A percentile compares a stretch with the other conserved stretches of the same genome.
phyloP scores from a whole-genome alignment of 2,113 vertebrate species.

The Galemys pyrenaicus region DNA sequence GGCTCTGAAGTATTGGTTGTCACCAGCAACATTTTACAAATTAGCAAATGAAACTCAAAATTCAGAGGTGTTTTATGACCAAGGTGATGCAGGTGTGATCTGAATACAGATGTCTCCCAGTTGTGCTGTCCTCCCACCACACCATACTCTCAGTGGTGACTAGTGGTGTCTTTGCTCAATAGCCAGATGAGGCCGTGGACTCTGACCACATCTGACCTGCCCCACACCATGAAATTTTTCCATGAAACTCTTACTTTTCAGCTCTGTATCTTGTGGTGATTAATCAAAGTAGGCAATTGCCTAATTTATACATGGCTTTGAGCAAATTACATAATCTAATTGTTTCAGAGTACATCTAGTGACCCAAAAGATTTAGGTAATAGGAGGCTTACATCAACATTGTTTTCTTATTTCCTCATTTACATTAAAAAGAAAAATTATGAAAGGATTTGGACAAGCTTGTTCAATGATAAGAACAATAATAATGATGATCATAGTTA shows the following conservation, averaged over 20 bases:
- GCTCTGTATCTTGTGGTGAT: not conserved
- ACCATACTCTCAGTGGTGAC: not conserved
- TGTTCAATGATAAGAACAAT: not conserved
- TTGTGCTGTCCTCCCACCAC: not conserved
- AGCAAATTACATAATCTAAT: constrained; percentile 40
- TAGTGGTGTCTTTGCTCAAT: not conserved
- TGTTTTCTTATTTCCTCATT: not conserved
- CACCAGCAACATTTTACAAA: not conserved
- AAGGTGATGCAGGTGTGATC: not conserved
- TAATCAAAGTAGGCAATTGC: constrained; percentile 27
- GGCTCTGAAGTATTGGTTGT: not conserved
- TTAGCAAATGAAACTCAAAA: not conserved
- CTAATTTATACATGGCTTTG: constrained; percentile 12
- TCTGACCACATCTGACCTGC: not conserved
- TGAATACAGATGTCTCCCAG: not conserved
- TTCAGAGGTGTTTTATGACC: not conserved
- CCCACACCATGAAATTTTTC: not conserved
- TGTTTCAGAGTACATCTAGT: constrained; percentile 3
- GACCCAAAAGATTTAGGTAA: constrained; percentile 8
- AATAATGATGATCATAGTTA: not conserved
- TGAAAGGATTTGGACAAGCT: not conserved
- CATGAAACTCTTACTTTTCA: not conserved
- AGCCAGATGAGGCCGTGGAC: not conserved
- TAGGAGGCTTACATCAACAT: not conserved
- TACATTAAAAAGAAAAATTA: not conserved